A percentile compares a stretch with the other conserved stretches of the same genome.
These are phyloP conservation scores for Pteromalus puparum DNA, from an alignment of 1,140 invertebrate species.

Conservation along the genomic window DNA sequence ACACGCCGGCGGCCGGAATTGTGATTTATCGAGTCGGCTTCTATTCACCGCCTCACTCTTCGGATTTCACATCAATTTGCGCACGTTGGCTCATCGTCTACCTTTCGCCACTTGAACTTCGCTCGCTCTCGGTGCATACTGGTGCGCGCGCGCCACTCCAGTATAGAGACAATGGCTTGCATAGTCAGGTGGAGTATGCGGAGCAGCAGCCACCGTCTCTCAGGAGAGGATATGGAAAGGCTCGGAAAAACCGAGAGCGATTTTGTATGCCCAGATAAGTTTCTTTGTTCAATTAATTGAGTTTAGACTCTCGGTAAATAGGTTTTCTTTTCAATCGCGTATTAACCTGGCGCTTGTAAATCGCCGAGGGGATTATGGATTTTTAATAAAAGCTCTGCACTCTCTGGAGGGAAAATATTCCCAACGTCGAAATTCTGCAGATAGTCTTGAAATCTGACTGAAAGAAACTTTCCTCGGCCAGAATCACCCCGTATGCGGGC, in stretches of 20 bases:
- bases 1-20: background rate
- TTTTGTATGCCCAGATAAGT: background rate
- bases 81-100: constrained; percentile 41
- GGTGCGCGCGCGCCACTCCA: background rate
- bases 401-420: too few species aligned
- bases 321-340: too few species aligned
- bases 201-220: background rate
- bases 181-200: constrained; percentile 46
- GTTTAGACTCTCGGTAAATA: background rate
- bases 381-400: too few species aligned
- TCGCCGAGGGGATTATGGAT: too few species aligned
- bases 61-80: constrained; percentile 47
- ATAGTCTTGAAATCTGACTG: too few species aligned
- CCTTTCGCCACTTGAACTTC: constrained; percentile 36
- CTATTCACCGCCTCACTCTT: background rate
- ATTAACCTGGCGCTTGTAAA: too few species aligned
- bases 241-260: background rate
- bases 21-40: constrained; percentile 46
- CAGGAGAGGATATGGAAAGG: constrained; percentile 14
- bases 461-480: too few species aligned
- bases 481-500: background rate
- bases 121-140: background rate
- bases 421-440: too few species aligned
- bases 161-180: constrained; percentile 40
- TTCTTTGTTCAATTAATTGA: constrained; percentile 14